A percentile compares a stretch with the other conserved stretches of the same genome.
These are phyloP conservation scores for Mythimna ferrago DNA, from an alignment of 2,888 invertebrate species.

Conservation along the genomic window DNA sequence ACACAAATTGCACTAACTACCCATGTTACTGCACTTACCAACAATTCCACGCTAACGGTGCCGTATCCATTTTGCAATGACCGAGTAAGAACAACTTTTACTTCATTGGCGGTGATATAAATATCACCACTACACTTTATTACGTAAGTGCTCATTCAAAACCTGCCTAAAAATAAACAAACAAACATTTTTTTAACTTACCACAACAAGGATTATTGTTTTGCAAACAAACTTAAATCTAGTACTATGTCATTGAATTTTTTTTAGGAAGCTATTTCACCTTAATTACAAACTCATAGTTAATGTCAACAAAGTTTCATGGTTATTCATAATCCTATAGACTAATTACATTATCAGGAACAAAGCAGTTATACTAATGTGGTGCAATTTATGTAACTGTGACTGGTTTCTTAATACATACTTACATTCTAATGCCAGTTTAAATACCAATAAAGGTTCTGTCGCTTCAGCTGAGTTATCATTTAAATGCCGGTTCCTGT, in stretches of 20 bases:
- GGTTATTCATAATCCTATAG: not conserved
- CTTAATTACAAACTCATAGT: not conserved
- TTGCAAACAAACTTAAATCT: not conserved
- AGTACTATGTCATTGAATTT: not conserved
- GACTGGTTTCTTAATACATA: not conserved
- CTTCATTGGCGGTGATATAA: constrained; percentile 31
- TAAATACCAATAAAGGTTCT: not conserved
- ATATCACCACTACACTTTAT: constrained; percentile 22
- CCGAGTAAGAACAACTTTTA: constrained; percentile 35
- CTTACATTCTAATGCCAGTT: constrained; percentile 13
- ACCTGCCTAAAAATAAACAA: constrained; percentile 40
- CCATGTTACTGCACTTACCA: not conserved
- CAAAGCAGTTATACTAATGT: not conserved
- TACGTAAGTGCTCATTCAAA: constrained; percentile 32
- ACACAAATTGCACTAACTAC: not conserved
- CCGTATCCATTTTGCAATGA: constrained; percentile 46
- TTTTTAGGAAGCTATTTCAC: not conserved
- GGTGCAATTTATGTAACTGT: not conserved
- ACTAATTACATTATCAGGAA: not conserved
- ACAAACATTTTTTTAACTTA: constrained; percentile 7
- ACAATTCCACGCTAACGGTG: constrained; percentile 8
- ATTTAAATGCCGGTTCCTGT: constrained; percentile 2
- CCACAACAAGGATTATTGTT: not conserved
- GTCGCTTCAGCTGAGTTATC: not conserved
- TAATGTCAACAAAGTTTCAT: not conserved